Base-by-base conservation (phyloP, 2,888 invertebrate genomes). In the Mellilla xanthometata region DNA sequence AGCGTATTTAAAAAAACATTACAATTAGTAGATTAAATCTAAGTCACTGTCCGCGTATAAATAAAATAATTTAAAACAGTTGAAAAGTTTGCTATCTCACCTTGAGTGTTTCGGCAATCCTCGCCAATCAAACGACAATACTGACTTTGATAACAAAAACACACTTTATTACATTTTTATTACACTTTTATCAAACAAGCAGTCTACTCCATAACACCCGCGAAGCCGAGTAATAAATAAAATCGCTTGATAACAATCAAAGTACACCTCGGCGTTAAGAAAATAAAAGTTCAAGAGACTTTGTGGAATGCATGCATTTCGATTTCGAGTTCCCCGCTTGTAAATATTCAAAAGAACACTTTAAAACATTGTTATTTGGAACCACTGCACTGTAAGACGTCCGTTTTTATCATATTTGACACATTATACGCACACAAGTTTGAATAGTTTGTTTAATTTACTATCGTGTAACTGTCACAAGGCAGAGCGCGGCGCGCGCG, bases 241-340 rank as follows among this genome's bases (percentile, higher is more conserved):
- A 63, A 61, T 12, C 15, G 11, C 1, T 70, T 74, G 76, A 81
- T 82, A 81, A 76, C 65, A 76, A 81, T 81, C 72, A 75, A 83
- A 84, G 77, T 72, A 75, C 76, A 78, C 73, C 65, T 68, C 70
- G 72, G 60, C 62, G 63, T 68, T 77, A 82, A 82, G 81, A 83
- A 81, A 78, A 73, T 68, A 63, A 62, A 83, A 82, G 88, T 89
- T 89, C 88, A 89, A 87, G 76, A 89, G 80, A 80, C 88, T 82
- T 74, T 52, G 49, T 73, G 88, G 88, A 87, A 89, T 89, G 88
- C 82, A 74, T 82, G 81, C 83, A 84, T 86, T 86, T 65, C 70
- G 40, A 84, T 86, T 86, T 65, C 70, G 40, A 35, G 40, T 40
- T 64, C 69, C 64, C 62, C 60, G 60, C n/a, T 67, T 59, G 55